Conservation (phyloP, 1,140 invertebrate genomes). For the Pseudomyrmex sp. region DNA sequence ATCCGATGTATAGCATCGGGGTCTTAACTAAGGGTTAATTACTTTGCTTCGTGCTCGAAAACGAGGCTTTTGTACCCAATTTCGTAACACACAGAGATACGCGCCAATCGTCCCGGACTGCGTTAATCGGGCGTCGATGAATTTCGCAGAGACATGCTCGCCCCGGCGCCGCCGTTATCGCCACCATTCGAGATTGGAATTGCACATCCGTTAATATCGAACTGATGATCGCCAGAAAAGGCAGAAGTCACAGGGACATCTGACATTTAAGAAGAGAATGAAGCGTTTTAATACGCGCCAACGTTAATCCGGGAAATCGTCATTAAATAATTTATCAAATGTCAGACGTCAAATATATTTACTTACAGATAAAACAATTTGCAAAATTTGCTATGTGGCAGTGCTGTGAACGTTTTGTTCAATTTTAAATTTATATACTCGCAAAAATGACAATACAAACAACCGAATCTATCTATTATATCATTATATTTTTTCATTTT, state of each 20-base stretch:
- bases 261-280: neutral
- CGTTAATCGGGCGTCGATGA: neutral
- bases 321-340: neutral
- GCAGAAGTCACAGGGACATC: neutral
- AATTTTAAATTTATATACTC: no score
- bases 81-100: neutral
- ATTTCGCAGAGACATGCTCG: constrained; percentile 19
- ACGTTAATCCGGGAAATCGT: neutral
- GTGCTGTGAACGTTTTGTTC: no score
- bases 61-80: constrained; percentile 19
- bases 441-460: no score
- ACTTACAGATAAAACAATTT: no score
- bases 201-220: neutral
- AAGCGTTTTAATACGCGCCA: neutral
- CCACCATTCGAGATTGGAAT: neutral
- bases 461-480: no score
- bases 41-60: constrained; percentile 17
- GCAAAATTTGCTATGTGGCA: no score
- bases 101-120: neutral
- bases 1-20: constrained; percentile 49
- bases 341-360: neutral
- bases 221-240: neutral
- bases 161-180: neutral
- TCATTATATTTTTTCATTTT: no score
- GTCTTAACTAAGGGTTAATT: constrained; percentile 64